Evolutionary conservation across 2,797 vertebrate genomes (phyloP), one percentile per base, ranked within the genome.

Genomic region (Epinephelus awoara): DNA sequence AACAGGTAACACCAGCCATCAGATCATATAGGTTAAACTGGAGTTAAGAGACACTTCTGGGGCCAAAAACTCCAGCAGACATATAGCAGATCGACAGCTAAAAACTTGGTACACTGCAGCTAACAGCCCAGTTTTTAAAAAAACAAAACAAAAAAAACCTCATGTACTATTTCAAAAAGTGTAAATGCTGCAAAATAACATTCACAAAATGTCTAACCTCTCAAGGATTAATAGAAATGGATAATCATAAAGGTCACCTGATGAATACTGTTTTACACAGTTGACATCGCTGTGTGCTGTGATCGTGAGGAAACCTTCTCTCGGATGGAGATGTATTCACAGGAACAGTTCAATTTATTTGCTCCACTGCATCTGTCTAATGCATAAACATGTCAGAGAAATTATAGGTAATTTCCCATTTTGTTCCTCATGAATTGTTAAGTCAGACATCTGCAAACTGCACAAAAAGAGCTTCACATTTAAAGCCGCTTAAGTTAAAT

Each of bases 351-450:
- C 70, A 72, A 67, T 71, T 69, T 51, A 78, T 78, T 80, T 69
- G 55, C 75, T 67, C 56, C 49, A 72, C 67, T 77, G 75, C 73
- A 49, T 67, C 64, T 77, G 66, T 69, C 67, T 79, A 84, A 85
- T 82, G 59, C 75, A 88, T 84, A 85, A 89, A 86, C 77, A 83
- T 78, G 75, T 83, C 63, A 79, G 59, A 6, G 15, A 88, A 89
- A 84, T 89, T 83, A 90, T 17, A 71, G 78, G 79, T 75, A 69
- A 86, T 79, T 87, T 88, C 79, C 75, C 59, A 86, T 80, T 87
- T 85, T 85, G 77, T 82, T 86, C 72, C 54, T 77, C 17, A 10
- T 65, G 72, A 82, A 86, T 58, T 85, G 68, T 71, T 82, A 44
- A 62, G 76, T 71, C 62, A 82, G 59, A 84, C 71, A 57, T 82